A percentile compares a stretch with the other conserved stretches of the same genome.
Evolutionary conservation across 2,797 vertebrate species (phyloP).

Genomic region (Ctenopoma multispine): DNA sequence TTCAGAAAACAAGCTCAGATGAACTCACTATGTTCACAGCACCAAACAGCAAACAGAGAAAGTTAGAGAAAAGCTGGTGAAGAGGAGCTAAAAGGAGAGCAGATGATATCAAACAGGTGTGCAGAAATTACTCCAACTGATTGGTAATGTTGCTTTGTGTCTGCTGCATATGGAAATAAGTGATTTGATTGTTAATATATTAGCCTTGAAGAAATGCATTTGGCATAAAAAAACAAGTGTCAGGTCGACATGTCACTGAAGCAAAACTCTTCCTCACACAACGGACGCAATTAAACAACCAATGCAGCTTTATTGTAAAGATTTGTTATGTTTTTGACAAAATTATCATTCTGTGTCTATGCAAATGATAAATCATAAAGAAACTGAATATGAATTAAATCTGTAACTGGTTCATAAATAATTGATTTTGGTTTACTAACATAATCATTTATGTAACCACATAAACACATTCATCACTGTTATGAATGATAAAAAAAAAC

Average conservation of each 20-base stretch:
- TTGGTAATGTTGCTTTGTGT: neutral
- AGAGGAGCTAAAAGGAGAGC: neutral
- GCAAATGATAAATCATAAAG: neutral
- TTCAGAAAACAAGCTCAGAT: constrained; percentile 2
- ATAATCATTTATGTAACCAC: neutral
- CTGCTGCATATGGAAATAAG: neutral
- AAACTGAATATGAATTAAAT: neutral
- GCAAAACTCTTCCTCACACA: too few species aligned
- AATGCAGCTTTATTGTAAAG: too few species aligned
- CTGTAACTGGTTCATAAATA: neutral
- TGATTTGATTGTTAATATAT: too few species aligned
- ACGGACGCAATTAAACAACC: too few species aligned
- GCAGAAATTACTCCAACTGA: neutral
- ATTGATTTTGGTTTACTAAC: neutral
- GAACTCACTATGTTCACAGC: neutral
- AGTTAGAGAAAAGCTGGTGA: neutral
- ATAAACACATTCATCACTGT: neutral
- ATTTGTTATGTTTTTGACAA: too few species aligned
- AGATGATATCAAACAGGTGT: neutral
- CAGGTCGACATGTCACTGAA: too few species aligned
- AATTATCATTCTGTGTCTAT: too few species aligned
- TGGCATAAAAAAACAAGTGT: too few species aligned
- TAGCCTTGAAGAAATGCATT: too few species aligned
- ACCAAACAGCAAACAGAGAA: neutral
- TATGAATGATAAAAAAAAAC: neutral